Conservation (phyloP, 2,113 vertebrate genomes). For the Tetrao urogallus region DNA sequence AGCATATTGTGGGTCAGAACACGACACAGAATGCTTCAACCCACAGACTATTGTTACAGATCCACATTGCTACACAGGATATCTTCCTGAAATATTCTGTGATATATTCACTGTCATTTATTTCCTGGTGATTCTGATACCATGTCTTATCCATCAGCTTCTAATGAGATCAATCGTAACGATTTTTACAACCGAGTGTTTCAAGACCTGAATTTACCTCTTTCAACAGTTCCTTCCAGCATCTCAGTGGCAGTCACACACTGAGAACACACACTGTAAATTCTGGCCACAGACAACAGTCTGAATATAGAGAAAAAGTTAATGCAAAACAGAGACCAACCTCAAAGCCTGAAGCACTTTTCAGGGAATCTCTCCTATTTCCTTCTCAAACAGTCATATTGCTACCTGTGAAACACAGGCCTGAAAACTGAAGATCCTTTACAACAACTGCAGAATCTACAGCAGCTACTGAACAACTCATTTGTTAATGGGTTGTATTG, state of each 20-base stretch:
- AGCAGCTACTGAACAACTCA: not conserved
- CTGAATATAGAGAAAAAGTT: not conserved
- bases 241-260: not conserved
- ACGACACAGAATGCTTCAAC: not conserved
- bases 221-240: not conserved
- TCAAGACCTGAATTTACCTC: not conserved
- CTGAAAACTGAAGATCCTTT: not conserved
- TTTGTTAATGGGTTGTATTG: not conserved
- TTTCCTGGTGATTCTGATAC: not conserved
- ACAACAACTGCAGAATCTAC: not conserved
- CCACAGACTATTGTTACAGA: not conserved
- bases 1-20: not conserved
- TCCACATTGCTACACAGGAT: not conserved
- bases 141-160: not conserved
- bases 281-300: not conserved
- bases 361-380: not conserved
- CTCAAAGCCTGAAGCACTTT: not conserved
- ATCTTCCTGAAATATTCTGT: not conserved
- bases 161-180: not conserved
- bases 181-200: not conserved
- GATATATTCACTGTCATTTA: not conserved
- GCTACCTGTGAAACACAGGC: not conserved
- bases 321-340: not conserved
- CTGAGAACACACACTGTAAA: not conserved
- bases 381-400: not conserved